Evolutionary conservation across 2,113 vertebrate genomes (phyloP).

Genomic region (Bucco capensis): DNA sequence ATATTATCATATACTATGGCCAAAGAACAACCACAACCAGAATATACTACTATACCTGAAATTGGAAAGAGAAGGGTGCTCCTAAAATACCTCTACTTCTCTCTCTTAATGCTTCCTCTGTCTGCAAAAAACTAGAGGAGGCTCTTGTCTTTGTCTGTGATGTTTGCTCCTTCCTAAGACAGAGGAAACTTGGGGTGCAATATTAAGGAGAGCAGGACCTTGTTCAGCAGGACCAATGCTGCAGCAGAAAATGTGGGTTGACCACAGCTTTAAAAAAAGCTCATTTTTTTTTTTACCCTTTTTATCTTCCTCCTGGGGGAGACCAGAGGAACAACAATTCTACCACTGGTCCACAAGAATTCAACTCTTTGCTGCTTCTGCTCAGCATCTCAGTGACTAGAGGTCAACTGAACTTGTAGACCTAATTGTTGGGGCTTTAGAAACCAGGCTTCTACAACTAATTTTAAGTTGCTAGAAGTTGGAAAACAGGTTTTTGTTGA

Average conservation of each 20-base stretch:
- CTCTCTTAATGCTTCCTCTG: background rate
- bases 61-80: background rate
- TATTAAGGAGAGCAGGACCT: background rate
- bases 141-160: background rate
- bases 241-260: background rate
- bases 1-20: background rate
- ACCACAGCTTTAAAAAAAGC: background rate
- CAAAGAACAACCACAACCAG: background rate
- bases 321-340: background rate
- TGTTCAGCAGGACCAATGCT: background rate
- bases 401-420: background rate
- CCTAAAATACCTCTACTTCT: rapidly evolving
- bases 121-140: background rate
- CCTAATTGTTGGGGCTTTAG: background rate
- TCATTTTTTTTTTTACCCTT: background rate
- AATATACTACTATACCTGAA: background rate
- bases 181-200: background rate
- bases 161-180: background rate
- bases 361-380: background rate
- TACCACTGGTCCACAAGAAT: background rate
- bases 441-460: background rate
- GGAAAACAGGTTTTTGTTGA: slow-evolving; percentile 27
- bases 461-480: background rate
- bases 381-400: background rate
- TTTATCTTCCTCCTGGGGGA: too few relatives aligned